These are phyloP conservation scores for Datnioides undecimradiatus DNA, from an alignment of 2,113 vertebrate genomes.

Conservation along the genomic window DNA sequence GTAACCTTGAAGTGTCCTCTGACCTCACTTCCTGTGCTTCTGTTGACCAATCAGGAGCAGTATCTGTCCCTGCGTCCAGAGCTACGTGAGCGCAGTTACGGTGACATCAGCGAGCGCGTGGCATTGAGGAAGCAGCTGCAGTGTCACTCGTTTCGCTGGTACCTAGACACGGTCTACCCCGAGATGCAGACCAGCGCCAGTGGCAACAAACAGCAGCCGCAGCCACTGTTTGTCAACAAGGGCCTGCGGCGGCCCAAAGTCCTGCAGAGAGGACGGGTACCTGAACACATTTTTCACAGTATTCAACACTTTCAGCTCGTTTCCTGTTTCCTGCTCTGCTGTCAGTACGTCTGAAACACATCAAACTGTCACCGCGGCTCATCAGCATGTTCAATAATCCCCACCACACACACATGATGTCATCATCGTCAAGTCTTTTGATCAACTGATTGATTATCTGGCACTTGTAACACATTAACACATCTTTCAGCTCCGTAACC, in stretches of 20 bases:
- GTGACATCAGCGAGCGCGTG: conserved; percentile 91
- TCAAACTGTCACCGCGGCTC: too few relatives aligned
- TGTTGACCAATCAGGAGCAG: conserved; percentile 87
- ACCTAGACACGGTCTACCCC: conserved; percentile 94
- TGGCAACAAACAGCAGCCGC: conserved; percentile 88
- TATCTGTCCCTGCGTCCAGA: conserved; percentile 94
- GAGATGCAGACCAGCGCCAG: conserved; percentile 92
- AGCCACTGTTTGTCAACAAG: conserved; percentile 90
- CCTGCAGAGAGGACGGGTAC: conserved; percentile 93
- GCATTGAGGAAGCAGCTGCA: conserved; percentile 88
- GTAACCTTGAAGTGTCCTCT: accelerated
- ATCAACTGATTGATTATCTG: too few relatives aligned
- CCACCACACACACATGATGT: too few relatives aligned
- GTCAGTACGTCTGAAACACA: too few relatives aligned
- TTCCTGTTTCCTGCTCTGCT: too few relatives aligned
- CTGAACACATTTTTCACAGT: neutral
- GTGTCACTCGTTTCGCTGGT: conserved; percentile 95
- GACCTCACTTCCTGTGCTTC: conserved; percentile 29
- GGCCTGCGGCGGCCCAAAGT: conserved; percentile 90
- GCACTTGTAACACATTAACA: too few relatives aligned
- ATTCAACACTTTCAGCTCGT: too few relatives aligned
- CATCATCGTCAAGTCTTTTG: too few relatives aligned
- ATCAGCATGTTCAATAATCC: too few relatives aligned
- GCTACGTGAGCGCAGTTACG: conserved; percentile 87
- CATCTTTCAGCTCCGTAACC: conserved; percentile 87